Percentiles rank a stretch among this genome's conserved stretches.
Conservation (phyloP, 2,797 vertebrate genomes). For the Gambusia yucatana region DNA sequence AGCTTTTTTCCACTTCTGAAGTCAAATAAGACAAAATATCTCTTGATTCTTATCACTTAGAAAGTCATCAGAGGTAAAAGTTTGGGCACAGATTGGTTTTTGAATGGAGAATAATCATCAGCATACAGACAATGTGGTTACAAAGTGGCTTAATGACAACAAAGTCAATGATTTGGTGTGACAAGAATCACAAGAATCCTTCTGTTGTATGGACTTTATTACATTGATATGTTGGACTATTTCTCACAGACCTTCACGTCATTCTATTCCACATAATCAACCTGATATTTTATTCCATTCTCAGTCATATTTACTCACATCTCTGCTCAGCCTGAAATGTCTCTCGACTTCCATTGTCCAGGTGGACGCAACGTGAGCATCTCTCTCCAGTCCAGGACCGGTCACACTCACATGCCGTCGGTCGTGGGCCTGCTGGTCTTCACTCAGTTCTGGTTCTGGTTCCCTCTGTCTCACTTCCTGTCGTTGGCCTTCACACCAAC, state of each 20-base stretch:
- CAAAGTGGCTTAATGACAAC: no score
- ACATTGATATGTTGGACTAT: background rate
- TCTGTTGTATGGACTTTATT: background rate
- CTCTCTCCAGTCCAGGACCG: slow-evolving; percentile 97
- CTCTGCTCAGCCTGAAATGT: background rate
- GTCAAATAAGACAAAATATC: no score
- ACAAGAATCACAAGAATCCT: background rate
- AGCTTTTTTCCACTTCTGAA: no score
- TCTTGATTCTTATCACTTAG: background rate
- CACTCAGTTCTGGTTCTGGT: slow-evolving; percentile 99
- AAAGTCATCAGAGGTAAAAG: background rate
- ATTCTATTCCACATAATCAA: background rate
- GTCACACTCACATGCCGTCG: slow-evolving; percentile 98
- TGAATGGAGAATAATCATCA: no score
- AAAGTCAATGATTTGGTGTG: background rate
- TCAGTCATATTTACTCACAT: background rate
- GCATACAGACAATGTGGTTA: no score
- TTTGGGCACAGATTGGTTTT: no score
- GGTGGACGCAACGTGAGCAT: slow-evolving; percentile 97
- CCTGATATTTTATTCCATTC: background rate
- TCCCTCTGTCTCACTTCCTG: slow-evolving; percentile 96
- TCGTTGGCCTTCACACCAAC: slow-evolving; percentile 96
- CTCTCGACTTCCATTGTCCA: slow-evolving; percentile 58
- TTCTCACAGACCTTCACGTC: background rate
- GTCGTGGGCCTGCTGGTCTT: slow-evolving; percentile 97